Conservation (phyloP, 1,140 invertebrate species). For the Drosophila simulans region DNA sequence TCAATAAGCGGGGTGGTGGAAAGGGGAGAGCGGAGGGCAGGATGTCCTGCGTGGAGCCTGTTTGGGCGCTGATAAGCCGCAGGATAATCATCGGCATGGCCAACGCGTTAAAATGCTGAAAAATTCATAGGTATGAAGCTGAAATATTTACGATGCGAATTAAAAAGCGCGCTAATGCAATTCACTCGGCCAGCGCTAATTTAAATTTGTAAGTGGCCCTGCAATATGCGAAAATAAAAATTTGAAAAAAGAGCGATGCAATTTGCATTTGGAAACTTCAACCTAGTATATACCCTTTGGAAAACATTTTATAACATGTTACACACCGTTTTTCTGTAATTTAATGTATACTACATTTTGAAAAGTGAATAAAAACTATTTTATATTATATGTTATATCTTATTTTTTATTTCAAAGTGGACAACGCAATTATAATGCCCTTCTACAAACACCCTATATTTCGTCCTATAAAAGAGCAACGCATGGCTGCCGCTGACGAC, state of each 20-base stretch:
- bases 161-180: constrained; percentile 72
- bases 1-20: constrained; percentile 60
- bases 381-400: too few species aligned
- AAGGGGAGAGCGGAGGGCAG: not conserved
- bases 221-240: constrained; percentile 27
- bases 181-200: constrained; percentile 61
- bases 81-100: constrained; percentile 64
- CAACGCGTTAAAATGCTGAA: constrained; percentile 76
- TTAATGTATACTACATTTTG: rapidly evolving
- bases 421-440: not conserved
- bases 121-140: constrained; percentile 51
- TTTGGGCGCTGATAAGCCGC: constrained; percentile 64
- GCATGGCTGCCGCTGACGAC: constrained; percentile 7
- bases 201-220: constrained; percentile 74
- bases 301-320: not conserved
- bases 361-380: not conserved
- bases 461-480: constrained; percentile 59
- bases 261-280: not conserved
- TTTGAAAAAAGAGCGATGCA: constrained; percentile 1
- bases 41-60: constrained; percentile 23
- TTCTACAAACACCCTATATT: not conserved
- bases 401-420: not conserved
- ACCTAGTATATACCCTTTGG: not conserved
- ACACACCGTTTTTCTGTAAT: not conserved
- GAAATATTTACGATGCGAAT: constrained; percentile 74